phyloP scores from a whole-genome alignment of 2,797 vertebrate genomes.

The Gephyroberyx darwinii region DNA sequence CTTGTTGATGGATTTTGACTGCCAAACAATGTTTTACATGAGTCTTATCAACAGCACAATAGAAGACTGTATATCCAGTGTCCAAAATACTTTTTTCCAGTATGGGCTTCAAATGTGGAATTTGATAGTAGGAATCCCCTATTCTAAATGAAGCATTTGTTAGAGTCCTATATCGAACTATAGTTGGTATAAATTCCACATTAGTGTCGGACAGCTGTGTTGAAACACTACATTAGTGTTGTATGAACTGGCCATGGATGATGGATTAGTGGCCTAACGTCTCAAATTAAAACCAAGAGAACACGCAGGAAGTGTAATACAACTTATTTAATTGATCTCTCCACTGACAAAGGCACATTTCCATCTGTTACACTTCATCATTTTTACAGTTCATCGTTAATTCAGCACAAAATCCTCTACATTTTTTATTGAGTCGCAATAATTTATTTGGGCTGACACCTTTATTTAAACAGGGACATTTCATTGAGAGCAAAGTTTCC shows the following conservation, averaged over 20 bases:
- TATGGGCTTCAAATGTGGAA: not conserved
- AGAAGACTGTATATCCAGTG: no score
- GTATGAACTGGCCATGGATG: constrained; percentile 15
- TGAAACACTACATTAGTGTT: constrained; percentile 4
- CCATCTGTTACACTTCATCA: constrained; percentile 6
- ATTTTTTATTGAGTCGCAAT: not conserved
- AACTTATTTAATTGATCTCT: not conserved
- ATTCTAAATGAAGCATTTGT: not conserved
- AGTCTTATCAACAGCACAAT: no score
- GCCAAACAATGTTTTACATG: no score
- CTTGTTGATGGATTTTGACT: no score
- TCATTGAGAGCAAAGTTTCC: not conserved
- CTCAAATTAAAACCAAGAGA: constrained; percentile 7
- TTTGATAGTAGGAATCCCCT: no score
- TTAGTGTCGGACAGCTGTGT: not conserved
- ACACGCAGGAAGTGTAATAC: not conserved
- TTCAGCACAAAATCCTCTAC: constrained; percentile 2
- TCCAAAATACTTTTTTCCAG: not conserved
- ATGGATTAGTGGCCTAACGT: constrained; percentile 15
- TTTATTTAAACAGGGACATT: not conserved
- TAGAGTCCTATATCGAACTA: not conserved
- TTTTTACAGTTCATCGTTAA: constrained; percentile 5
- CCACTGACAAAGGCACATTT: not conserved
- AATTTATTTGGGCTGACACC: constrained; percentile 9
- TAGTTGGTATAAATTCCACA: not conserved